Base-by-base conservation (phyloP, 2,888 invertebrate genomes). In the Teleiodes luculella region DNA sequence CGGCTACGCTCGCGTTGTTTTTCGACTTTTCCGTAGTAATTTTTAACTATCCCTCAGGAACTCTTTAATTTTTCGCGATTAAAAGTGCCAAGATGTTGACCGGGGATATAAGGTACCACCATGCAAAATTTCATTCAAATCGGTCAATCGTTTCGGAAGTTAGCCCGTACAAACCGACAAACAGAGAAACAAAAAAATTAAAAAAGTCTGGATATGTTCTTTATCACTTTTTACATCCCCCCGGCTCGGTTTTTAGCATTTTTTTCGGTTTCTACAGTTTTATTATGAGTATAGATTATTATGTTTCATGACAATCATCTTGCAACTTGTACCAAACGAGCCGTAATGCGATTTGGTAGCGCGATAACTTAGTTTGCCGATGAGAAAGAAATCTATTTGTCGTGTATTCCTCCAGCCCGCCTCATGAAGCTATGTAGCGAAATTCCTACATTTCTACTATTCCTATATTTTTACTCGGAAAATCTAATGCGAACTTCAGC, bases 281-380 rank as follows among this genome's bases (percentile, higher is more conserved):
- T 13, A 5, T 4, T 10, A 18, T n/a, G n/a, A n/a, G n/a, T 2
- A 3, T 1, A 36, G 1, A 36, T 14, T 1, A 14, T 14, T 4
- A 6, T 36, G 14, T n/a, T 1, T 8, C 20, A 30, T 14, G 1
- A 13, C 4, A 14, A 14, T 20, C n/a, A 16, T 7, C 8, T 31
- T 11, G 41, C 13, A 24, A 31, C 46, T 46, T 46, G 16, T 10
- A 16, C 46, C 46, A 31, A 4, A 11, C 16, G 14, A 36, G 37
- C 10, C 5, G 56, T 56, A 56, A 56, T 53, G 53, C 53, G 53
- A 56, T 56, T 56, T 53, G 24, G 53, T 39, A 51, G 51, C 45
- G 56, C 56, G 56, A 56, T 56, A 56, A 56, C 56, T 53, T 31
- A 24, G 45, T 56, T 54, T 50, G 36, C 7, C 45, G 53, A 53